A percentile compares a stretch with the other conserved stretches of the same genome.
Conservation (phyloP, 2,113 vertebrate species). For the Galemys pyrenaicus region DNA sequence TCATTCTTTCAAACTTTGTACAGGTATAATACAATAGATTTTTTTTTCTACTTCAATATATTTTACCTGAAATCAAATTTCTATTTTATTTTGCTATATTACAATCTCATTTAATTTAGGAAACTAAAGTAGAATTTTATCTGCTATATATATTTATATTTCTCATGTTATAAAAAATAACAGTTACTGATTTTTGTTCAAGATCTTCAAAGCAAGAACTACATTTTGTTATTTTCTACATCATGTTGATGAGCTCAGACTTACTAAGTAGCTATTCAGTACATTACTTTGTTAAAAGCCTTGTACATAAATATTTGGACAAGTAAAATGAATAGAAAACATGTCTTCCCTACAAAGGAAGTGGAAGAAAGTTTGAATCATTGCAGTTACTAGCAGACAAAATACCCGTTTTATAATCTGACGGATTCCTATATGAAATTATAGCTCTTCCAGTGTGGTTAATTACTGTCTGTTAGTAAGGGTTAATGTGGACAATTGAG, state of each 20-base stretch:
- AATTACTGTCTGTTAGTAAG: not conserved
- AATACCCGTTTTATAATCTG: not conserved
- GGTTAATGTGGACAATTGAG: not conserved
- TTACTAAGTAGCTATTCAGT: not conserved
- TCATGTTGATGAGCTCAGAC: not conserved
- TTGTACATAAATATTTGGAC: not conserved
- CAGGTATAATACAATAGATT: not conserved
- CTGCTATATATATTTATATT: not conserved
- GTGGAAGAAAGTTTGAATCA: not conserved
- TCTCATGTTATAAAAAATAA: not conserved
- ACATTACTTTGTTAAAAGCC: not conserved
- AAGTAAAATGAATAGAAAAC: not conserved
- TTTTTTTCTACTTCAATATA: not conserved
- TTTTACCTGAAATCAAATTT: conserved; percentile 8
- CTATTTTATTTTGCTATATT: conserved; percentile 29
- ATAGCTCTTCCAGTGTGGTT: not conserved
- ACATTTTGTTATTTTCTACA: not conserved
- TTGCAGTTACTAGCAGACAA: not conserved
- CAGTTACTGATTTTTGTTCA: not conserved
- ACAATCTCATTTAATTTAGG: not conserved
- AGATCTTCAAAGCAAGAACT: conserved; percentile 9
- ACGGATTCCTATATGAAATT: not conserved
- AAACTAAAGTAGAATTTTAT: not conserved
- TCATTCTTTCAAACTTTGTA: not conserved
- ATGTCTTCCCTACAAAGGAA: not conserved